Evolutionary conservation across 2,888 invertebrate genomes (phyloP).

Genomic region (Lydus trimaculatus): DNA sequence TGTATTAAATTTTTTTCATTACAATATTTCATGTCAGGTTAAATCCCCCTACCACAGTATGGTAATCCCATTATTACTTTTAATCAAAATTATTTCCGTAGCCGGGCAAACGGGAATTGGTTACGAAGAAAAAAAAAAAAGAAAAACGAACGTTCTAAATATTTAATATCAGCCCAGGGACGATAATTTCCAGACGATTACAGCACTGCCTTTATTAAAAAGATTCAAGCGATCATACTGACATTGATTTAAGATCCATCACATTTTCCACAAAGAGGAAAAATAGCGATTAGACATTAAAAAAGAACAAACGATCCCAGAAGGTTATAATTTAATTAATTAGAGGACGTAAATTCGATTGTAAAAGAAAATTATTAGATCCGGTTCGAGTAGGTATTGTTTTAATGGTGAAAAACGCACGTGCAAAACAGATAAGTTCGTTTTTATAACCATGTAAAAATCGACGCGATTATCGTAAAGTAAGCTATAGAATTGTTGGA

Average conservation of each 20-base stretch:
- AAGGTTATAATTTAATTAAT: background rate
- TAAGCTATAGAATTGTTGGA: background rate
- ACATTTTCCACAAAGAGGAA: background rate
- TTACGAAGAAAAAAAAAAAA: background rate
- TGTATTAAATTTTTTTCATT: slow-evolving; percentile 27
- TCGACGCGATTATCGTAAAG: background rate
- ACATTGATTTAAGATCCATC: background rate
- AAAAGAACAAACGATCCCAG: background rate
- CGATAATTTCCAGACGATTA: slow-evolving; percentile 5
- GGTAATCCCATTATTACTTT: slow-evolving; percentile 32
- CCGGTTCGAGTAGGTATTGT: background rate
- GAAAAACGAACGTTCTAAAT: background rate
- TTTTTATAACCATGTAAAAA: background rate
- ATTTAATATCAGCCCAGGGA: background rate
- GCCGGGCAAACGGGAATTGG: slow-evolving; percentile 11
- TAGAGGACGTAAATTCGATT: background rate
- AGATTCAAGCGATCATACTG: background rate
- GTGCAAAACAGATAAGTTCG: background rate
- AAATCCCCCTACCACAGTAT: slow-evolving; percentile 12
- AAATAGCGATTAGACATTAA: background rate
- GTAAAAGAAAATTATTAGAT: background rate
- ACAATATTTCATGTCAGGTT: slow-evolving; percentile 28
- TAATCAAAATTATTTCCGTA: slow-evolving; percentile 30
- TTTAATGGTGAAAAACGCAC: background rate
- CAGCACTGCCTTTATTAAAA: background rate